Base-by-base conservation (phyloP, 2,888 invertebrate genomes). In the Stramonita haemastoma region DNA sequence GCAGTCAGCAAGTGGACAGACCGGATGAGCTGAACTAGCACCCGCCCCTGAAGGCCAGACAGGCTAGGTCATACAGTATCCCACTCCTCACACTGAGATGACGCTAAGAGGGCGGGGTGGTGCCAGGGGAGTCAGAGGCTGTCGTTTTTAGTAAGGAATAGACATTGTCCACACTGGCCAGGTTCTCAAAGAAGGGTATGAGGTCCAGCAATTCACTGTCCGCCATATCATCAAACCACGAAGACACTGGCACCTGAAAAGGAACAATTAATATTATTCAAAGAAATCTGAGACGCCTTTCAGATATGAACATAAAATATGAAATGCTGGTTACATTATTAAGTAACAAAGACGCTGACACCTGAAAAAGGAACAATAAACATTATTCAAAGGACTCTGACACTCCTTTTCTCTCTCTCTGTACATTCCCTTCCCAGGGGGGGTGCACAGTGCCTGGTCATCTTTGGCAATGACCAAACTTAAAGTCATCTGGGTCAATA, bases 161-260 rank as follows among this genome's bases (percentile, higher is more conserved):
- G 93, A 99, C 99, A 97, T 98, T 98, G 96, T 99, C 99, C 96
- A 98, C 98, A 97, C 98, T 98, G 96, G 98, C 98, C 94, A 99
- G 97, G 96, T 98, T 98, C 97, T 99, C 99, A 96, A 99, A 98
- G 96, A 99, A 98, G 94, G 99, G 99, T 96, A 99, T 98, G 96
- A 99, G 97, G 97, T 99, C 99, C 95, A 98, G 97, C 93, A 99
- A 97, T 96, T 99, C 99, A 91, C 98, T 98, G 96, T 99, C 99
- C 95, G 98, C 98, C 97, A 98, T 98, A 96, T 99, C 99, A 97
- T 99, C 99, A 97, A 99, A 99, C 99, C 99, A 99, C 93, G 99
- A 99, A 96, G 98, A 98, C 93, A 99, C 99, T 96, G 99, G 99
- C 96, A 99, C 99, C 97, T 97, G 94, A n/a, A 94, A 29, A 77